These are phyloP conservation scores for Crossaster papposus DNA, from an alignment of 53 echinoderm and acorn worm genomes.

Conservation along the genomic window DNA sequence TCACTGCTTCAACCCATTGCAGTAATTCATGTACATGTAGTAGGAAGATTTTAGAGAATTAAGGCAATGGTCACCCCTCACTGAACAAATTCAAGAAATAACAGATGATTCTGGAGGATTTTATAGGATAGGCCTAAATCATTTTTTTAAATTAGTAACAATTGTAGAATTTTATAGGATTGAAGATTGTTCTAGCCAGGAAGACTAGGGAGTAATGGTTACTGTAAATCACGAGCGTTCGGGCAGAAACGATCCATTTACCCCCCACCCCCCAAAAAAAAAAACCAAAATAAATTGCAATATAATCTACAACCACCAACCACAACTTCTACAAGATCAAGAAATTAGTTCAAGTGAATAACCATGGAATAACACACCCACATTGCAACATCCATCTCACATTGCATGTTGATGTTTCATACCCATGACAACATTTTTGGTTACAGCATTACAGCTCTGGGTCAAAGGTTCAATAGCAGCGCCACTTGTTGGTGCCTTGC, in stretches of 20 bases:
- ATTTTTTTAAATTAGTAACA: too few relatives aligned
- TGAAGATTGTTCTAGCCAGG: too few relatives aligned
- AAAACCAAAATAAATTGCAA: background rate
- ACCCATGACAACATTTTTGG: background rate
- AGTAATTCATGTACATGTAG: too few relatives aligned
- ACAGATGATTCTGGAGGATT: too few relatives aligned
- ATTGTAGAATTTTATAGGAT: background rate
- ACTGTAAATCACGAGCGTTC: too few relatives aligned
- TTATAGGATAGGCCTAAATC: too few relatives aligned
- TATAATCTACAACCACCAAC: background rate
- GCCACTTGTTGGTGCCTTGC: slow-evolving; percentile 19
- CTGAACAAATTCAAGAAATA: too few relatives aligned
- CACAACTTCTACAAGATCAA: background rate
- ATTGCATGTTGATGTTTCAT: background rate
- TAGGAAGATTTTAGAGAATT: too few relatives aligned
- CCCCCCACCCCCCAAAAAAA: background rate
- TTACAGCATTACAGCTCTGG: slow-evolving; percentile 28
- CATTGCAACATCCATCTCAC: background rate
- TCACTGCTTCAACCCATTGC: too few relatives aligned
- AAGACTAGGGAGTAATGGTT: too few relatives aligned
- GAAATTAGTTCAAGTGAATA: background rate
- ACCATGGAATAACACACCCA: background rate
- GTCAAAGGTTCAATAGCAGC: slow-evolving; percentile 14
- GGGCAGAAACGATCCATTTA: background rate
- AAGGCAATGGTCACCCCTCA: too few relatives aligned